phyloP scores from a whole-genome alignment of 1,140 invertebrate species.

The Patella vulgata region DNA sequence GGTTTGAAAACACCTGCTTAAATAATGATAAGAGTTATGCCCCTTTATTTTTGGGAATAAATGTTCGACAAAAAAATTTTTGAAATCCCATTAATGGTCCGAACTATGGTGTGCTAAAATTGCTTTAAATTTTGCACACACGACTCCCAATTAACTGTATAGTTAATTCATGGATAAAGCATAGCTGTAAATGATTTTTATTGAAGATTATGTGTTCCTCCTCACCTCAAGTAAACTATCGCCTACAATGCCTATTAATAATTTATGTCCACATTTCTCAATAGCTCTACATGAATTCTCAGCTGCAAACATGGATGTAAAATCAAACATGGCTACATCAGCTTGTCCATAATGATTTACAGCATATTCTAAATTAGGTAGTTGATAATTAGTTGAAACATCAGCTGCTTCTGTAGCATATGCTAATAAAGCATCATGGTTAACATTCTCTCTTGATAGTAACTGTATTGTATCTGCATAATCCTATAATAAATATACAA shows the following conservation, averaged over 20 bases:
- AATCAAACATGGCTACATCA: slow-evolving; percentile 99
- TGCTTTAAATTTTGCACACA: no score
- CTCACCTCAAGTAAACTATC: slow-evolving; percentile 92
- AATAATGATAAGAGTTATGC: no score
- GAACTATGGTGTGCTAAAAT: no score
- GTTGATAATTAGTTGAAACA: slow-evolving; percentile 92
- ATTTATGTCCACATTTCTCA: slow-evolving; percentile 79
- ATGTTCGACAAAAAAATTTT: no score
- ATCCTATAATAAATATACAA: slow-evolving; percentile 75
- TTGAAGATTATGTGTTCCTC: no score
- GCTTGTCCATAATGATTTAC: slow-evolving; percentile 98
- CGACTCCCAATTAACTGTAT: no score
- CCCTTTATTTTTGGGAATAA: no score
- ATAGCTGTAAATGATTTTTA: no score
- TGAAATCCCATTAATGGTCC: no score
- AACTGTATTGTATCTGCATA: slow-evolving; percentile 88
- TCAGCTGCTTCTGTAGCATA: slow-evolving; percentile 96
- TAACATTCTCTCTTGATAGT: slow-evolving; percentile 88
- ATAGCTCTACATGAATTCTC: slow-evolving; percentile 89
- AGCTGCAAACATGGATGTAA: slow-evolving; percentile 98
- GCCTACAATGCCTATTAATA: slow-evolving; percentile 91
- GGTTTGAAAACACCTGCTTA: no score
- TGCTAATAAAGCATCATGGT: slow-evolving; percentile 79
- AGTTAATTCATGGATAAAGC: no score
- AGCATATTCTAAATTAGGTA: slow-evolving; percentile 92